Percentiles rank a stretch among this genome's conserved stretches.
Conservation (phyloP, 2,113 vertebrate genomes). For the Colaptes auratus region DNA sequence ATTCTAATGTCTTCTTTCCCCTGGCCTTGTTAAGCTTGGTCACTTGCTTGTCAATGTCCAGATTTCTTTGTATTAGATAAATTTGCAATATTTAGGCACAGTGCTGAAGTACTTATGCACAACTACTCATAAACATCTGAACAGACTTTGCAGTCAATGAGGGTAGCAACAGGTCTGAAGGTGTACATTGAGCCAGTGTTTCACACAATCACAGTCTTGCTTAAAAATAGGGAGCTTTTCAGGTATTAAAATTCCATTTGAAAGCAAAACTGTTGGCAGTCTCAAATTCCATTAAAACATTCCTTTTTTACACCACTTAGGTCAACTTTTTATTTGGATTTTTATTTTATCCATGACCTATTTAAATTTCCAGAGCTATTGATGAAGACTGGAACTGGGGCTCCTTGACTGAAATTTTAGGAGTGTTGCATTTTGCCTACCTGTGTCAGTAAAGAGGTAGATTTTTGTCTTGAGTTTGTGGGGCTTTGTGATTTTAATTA, state of each 20-base stretch:
- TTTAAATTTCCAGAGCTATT: neutral
- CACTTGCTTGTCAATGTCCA: neutral
- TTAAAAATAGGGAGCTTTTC: neutral
- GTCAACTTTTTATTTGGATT: neutral
- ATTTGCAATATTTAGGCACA: neutral
- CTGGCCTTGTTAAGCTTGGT: neutral
- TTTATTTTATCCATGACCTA: neutral
- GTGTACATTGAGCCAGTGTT: neutral
- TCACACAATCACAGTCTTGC: neutral
- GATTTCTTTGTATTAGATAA: neutral
- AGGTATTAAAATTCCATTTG: neutral
- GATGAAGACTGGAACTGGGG: neutral
- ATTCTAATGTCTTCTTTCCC: accelerated
- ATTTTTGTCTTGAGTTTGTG: neutral
- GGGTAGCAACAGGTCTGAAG: neutral
- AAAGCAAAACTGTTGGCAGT: neutral
- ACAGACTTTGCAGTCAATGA: neutral
- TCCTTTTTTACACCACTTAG: neutral
- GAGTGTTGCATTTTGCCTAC: neutral
- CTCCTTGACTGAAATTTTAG: neutral
- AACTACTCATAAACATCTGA: neutral
- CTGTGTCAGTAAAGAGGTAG: neutral
- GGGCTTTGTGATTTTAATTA: neutral
- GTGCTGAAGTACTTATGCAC: neutral
- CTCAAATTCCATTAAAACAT: neutral